Percentiles rank a stretch among this genome's conserved stretches.
Conservation (phyloP, 2,888 invertebrate genomes). For the Podotricha telesiphe region DNA sequence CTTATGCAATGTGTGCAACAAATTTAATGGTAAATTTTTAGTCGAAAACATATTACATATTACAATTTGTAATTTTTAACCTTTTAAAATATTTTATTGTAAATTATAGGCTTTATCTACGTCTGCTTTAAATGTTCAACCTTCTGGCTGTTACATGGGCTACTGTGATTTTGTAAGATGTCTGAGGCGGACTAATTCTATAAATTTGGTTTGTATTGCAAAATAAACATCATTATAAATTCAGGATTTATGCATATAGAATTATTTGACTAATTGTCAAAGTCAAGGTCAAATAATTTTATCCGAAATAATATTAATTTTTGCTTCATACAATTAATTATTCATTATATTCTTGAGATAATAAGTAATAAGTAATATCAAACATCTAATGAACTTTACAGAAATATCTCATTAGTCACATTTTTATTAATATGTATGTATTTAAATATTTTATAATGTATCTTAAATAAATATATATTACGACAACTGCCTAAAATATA, state of each 20-base stretch:
- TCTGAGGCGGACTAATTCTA: constrained; percentile 81
- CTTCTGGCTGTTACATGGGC: constrained; percentile 82
- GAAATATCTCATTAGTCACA: no score
- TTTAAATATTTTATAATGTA: neutral
- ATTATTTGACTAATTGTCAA: no score
- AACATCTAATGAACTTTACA: no score
- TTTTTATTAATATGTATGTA: no score
- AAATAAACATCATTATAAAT: constrained; percentile 8
- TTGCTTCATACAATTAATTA: no score
- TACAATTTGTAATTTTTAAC: constrained; percentile 1
- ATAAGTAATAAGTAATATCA: no score
- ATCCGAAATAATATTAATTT: no score
- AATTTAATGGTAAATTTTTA: constrained; percentile 79
- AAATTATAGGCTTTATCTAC: constrained; percentile 64
- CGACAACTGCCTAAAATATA: no score
- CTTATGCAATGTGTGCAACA: constrained; percentile 78
- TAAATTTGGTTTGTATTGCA: constrained; percentile 75
- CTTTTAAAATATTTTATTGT: neutral
- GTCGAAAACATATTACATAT: no score
- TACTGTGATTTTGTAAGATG: constrained; percentile 86
- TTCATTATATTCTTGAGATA: no score
- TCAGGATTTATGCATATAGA: neutral
- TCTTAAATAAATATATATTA: no score
- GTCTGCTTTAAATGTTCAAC: constrained; percentile 75
- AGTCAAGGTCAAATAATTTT: no score